phyloP scores from a whole-genome alignment of 2,888 invertebrate genomes.

The Erannis defoliaria region DNA sequence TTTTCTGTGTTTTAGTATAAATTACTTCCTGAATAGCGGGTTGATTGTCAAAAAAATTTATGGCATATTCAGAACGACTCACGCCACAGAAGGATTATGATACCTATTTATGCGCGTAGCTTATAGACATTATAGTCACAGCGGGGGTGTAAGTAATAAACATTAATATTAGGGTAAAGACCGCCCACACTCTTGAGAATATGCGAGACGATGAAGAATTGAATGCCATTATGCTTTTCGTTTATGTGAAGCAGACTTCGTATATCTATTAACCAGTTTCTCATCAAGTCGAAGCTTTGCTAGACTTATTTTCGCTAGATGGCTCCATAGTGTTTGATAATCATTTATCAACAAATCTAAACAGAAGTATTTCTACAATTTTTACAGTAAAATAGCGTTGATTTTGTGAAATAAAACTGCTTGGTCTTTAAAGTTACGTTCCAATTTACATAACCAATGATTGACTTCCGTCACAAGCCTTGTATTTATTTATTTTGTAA shows the following conservation, averaged over 20 bases:
- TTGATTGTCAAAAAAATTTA: slow-evolving; percentile 16
- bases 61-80: slow-evolving; percentile 5
- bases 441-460: slow-evolving; percentile 21
- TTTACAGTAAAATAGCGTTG: background rate
- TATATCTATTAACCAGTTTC: slow-evolving; percentile 1
- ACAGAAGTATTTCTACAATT: background rate
- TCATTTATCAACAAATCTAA: too few relatives aligned
- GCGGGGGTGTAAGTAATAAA: slow-evolving; percentile 42
- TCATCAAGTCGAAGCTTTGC: too few relatives aligned
- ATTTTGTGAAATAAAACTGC: background rate
- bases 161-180: slow-evolving; percentile 39
- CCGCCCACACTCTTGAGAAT: slow-evolving; percentile 30
- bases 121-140: slow-evolving; percentile 27
- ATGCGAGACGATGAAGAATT: slow-evolving; percentile 35
- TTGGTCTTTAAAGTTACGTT: background rate
- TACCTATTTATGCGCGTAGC: slow-evolving; percentile 28
- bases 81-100: slow-evolving; percentile 23
- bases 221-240: slow-evolving; percentile 16
- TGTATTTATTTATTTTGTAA: too few relatives aligned
- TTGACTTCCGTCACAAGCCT: slow-evolving; percentile 29
- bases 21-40: background rate
- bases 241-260: slow-evolving; percentile 4
- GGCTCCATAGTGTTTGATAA: too few relatives aligned
- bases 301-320: too few relatives aligned
- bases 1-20: background rate